Percentiles rank a stretch among this genome's conserved stretches.
These are phyloP conservation scores for Ariolimax columbianus DNA, from an alignment of 2,888 invertebrate species.

Conservation along the genomic window DNA sequence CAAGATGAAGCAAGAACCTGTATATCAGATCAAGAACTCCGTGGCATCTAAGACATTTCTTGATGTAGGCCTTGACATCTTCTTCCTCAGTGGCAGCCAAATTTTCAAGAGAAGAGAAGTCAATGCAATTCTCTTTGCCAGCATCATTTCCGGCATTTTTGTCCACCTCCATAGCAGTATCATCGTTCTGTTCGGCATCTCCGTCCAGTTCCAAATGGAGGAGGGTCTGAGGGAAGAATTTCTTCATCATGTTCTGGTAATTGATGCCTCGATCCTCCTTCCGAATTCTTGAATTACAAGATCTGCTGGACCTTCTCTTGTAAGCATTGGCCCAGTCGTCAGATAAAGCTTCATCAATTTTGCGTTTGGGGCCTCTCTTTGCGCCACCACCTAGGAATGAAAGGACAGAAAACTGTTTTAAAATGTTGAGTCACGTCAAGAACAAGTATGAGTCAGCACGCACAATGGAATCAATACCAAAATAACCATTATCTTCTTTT, in stretches of 20 bases:
- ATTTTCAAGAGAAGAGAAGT: neutral
- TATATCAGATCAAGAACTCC: slow-evolving; percentile 72
- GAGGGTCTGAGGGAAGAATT: slow-evolving; percentile 75
- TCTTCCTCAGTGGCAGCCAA: slow-evolving; percentile 60
- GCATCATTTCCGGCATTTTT: neutral
- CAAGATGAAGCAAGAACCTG: slow-evolving; percentile 63
- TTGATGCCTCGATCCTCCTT: slow-evolving; percentile 76
- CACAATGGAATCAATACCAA: too few relatives aligned
- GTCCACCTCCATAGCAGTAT: slow-evolving; percentile 4
- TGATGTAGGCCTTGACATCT: slow-evolving; percentile 65
- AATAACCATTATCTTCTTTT: too few relatives aligned
- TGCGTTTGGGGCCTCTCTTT: slow-evolving; percentile 58
- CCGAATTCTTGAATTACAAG: slow-evolving; percentile 65
- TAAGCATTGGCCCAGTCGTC: slow-evolving; percentile 41
- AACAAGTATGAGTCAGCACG: too few relatives aligned
- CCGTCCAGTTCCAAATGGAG: slow-evolving; percentile 17
- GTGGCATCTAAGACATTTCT: slow-evolving; percentile 65
- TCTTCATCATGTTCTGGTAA: slow-evolving; percentile 75
- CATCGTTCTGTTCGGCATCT: neutral
- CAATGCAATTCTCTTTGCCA: too few relatives aligned
- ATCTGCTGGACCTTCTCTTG: slow-evolving; percentile 59
- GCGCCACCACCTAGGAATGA: neutral
- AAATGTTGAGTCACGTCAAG: too few relatives aligned
- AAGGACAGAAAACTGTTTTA: neutral
- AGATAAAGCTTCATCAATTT: slow-evolving; percentile 59